A percentile compares a stretch with the other conserved stretches of the same genome.
phyloP scores from a whole-genome alignment of 2,888 invertebrate genomes.

The Acrocera orbiculus region DNA sequence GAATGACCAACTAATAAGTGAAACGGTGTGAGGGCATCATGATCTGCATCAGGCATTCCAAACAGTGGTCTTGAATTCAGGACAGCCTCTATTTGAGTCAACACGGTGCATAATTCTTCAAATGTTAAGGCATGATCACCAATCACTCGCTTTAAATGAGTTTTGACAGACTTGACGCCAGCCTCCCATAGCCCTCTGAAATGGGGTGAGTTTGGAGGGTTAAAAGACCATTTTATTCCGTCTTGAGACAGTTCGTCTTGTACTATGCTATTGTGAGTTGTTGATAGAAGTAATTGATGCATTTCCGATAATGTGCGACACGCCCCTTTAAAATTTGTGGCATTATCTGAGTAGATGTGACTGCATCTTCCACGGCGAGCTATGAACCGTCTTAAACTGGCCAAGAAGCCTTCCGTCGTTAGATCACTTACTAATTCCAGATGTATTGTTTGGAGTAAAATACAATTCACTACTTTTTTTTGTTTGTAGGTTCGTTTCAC shows the following conservation, averaged over 20 bases:
- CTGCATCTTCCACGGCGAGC: constrained; percentile 6
- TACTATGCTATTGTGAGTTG: not conserved
- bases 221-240: not conserved
- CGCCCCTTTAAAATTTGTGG: constrained; percentile 11
- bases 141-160: not conserved
- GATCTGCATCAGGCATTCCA: not conserved
- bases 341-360: constrained; percentile 10
- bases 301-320: constrained; percentile 2
- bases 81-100: not conserved
- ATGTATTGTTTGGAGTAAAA: no score
- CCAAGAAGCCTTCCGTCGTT: not conserved
- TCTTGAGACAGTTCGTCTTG: no score
- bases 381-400: constrained; percentile 6
- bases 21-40: not conserved
- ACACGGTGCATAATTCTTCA: not conserved
- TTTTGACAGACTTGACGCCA: not conserved
- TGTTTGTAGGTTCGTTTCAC: no score
- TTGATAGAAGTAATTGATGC: not conserved
- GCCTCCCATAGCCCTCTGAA: not conserved
- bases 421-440: no score
- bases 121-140: not conserved
- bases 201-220: not conserved
- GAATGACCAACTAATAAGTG: not conserved
- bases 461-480: no score
- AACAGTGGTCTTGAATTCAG: not conserved